Base-by-base conservation (phyloP, 2,888 invertebrate species). In the Leptothorax acervorum region DNA sequence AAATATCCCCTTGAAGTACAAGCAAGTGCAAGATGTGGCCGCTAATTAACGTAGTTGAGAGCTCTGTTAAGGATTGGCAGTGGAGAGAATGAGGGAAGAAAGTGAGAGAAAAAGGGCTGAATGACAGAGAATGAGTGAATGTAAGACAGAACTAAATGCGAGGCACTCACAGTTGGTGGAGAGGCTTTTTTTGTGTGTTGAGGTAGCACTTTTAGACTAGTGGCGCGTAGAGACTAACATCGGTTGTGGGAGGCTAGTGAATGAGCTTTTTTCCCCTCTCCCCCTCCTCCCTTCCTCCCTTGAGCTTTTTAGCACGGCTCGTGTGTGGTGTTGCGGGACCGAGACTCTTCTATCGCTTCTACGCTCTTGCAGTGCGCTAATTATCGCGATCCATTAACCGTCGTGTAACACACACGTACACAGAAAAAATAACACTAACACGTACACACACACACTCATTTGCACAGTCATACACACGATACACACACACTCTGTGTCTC, bases 201-300 rank as follows among this genome's bases (percentile, higher is more conserved):
- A 90, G 90, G 89, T 90, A 90, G 90, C 90, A 90, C 90, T 86
- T 83, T 88, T 90, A 90, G 90, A 90, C 73, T 90, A 90, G 90
- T 85, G 73, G 82, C 89, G 89, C 89, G 89, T 90, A 90, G 90
- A 87, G 35, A 90, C 87, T 90, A 90, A 90, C 90, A 86, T 78
- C 71, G 82, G 85, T 74, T 76, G 85, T 86, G 84, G 87, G 86
- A 86, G 86, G 85, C 65, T 89, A 88, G 89, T 88, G 89, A 89
- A 89, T 89, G 89, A 87, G 90, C 89, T 89, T 90, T 89, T 87
- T 85, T 84, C 79, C 85, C n/a, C 79, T 85, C n/a, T 23, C 51
- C 82, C 82, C 8, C 12, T 2, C 53, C 82, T 18, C 5, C 28
- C 57, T 78, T 85, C 88, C 88, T 87, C 88, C 86, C 90, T 89